A percentile compares a stretch with the other conserved stretches of the same genome.
Evolutionary conservation across 2,797 vertebrate genomes (phyloP).

Genomic region (Trematomus bernacchii): DNA sequence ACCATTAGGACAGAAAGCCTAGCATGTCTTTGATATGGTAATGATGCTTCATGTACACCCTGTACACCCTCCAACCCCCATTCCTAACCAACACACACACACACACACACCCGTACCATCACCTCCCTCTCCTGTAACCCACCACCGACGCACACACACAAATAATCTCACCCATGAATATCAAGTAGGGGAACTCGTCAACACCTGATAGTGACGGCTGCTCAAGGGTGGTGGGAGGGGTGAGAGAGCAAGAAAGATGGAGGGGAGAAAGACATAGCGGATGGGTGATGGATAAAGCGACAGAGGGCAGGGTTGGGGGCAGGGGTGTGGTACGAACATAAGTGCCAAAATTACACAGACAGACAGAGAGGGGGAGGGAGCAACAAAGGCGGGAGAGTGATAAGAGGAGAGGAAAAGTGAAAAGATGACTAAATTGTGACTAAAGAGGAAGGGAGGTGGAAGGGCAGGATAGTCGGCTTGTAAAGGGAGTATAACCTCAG

Average conservation of each 20-base stretch:
- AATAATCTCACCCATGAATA: constrained; percentile 91
- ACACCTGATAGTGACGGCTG: constrained; percentile 88
- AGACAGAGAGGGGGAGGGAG: constrained; percentile 32
- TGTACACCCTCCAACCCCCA: constrained; percentile 65
- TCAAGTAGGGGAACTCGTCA: constrained; percentile 89
- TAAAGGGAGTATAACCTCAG: constrained; percentile 70
- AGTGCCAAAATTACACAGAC: constrained; percentile 64
- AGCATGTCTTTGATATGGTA: constrained; percentile 97
- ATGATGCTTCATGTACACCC: constrained; percentile 90
- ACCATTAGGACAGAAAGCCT: constrained; percentile 94
- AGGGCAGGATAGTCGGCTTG: constrained; percentile 14
- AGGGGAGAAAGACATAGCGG: constrained; percentile 28
- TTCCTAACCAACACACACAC: constrained; percentile 44
- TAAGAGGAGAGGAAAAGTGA: constrained; percentile 24
- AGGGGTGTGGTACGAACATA: constrained; percentile 50
- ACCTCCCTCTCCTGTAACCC: constrained; percentile 55
- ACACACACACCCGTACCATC: constrained; percentile 47
- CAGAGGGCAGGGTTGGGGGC: constrained; percentile 44
- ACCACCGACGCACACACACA: constrained; percentile 68
- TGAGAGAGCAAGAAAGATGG: constrained; percentile 29
- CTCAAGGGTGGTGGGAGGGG: constrained; percentile 45
- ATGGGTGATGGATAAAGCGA: constrained; percentile 32
- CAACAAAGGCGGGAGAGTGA: constrained; percentile 18
- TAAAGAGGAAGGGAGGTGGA: constrained; percentile 35
- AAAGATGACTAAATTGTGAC: constrained; percentile 58